phyloP scores from a whole-genome alignment of 2,113 vertebrate genomes.

The Nicator chloris region DNA sequence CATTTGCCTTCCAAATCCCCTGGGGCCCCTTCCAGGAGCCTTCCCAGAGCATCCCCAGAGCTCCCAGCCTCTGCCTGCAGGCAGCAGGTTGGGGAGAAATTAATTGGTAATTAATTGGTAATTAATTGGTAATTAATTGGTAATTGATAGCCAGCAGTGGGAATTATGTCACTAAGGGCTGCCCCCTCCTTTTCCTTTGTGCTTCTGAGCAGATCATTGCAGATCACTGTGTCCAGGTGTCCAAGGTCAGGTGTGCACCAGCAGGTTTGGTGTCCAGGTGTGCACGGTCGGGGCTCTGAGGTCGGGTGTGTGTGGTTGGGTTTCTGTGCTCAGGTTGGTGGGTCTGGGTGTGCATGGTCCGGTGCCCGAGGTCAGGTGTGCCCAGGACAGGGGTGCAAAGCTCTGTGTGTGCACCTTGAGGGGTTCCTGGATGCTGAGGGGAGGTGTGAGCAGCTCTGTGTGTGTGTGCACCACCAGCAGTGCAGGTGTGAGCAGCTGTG shows the following conservation, averaged over 20 bases:
- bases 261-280: neutral
- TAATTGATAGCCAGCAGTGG: neutral
- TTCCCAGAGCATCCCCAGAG: neutral
- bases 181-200: neutral
- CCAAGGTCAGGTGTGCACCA: accelerated
- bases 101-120: neutral
- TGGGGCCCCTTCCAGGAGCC: neutral
- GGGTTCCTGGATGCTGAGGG: accelerated
- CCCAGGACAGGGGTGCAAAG: neutral
- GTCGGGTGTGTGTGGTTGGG: accelerated
- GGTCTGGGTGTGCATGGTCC: accelerated
- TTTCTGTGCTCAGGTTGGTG: accelerated
- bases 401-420: neutral
- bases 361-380: accelerated
- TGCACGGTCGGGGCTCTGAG: accelerated
- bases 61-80: neutral
- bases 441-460: neutral
- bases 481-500: neutral
- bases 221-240: neutral
- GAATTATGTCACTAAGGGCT: neutral
- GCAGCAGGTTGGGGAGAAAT: neutral
- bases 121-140: neutral
- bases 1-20: conserved; percentile 33
- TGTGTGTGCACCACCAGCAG: accelerated
- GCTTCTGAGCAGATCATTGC: neutral